Percentiles rank a stretch among this genome's conserved stretches.
These are phyloP conservation scores for Plutella xylostella DNA, from an alignment of 2,888 invertebrate genomes.

Conservation along the genomic window DNA sequence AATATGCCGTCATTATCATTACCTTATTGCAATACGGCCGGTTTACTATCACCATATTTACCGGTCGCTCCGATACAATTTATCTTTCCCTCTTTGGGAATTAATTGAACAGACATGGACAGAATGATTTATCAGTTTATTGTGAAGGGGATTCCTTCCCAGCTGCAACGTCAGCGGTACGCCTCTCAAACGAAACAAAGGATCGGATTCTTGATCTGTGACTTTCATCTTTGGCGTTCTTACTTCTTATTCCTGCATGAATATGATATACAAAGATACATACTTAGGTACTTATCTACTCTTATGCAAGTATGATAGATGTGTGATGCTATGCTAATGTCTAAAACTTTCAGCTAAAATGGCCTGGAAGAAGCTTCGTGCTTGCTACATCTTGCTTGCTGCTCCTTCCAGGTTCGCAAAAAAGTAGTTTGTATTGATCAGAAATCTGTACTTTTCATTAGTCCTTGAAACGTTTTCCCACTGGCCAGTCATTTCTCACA, in stretches of 20 bases:
- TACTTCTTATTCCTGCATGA: conserved; percentile 2
- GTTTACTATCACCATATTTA: no score
- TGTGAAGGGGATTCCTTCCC: conserved; percentile 26
- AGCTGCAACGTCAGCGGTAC: conserved; percentile 27
- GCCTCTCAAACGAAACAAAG: conserved; percentile 30
- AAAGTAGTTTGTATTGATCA: neutral
- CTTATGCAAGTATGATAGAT: no score
- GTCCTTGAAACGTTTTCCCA: conserved; percentile 2
- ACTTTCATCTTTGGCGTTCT: conserved; percentile 3
- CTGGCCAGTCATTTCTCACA: conserved; percentile 8
- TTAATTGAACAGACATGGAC: conserved; percentile 33
- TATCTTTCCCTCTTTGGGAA: conserved; percentile 20
- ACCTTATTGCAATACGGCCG: no score
- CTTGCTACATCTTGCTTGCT: no score
- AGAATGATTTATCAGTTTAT: conserved; percentile 39
- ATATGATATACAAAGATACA: neutral
- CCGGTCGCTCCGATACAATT: no score
- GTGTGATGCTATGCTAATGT: no score
- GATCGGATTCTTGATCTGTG: conserved; percentile 8
- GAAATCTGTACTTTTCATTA: no score
- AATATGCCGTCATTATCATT: no score
- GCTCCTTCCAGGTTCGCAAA: neutral
- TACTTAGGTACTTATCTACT: no score
- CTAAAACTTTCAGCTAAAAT: no score
- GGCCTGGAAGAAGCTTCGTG: no score